These are phyloP conservation scores for Amphipyra berbera DNA, from an alignment of 2,888 invertebrate species.

Conservation along the genomic window DNA sequence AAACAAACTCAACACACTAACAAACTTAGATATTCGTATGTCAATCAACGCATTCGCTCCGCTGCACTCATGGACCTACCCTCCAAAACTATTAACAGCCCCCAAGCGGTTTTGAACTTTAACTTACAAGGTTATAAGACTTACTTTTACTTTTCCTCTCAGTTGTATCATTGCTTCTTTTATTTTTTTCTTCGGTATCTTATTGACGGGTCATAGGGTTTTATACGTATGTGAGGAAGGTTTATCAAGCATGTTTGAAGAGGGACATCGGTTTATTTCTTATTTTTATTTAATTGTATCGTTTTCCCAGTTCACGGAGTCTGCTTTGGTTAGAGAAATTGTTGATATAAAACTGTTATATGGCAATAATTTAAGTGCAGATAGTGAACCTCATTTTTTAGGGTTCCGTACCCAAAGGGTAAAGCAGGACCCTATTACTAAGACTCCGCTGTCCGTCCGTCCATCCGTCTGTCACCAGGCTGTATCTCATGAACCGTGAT, in stretches of 20 bases:
- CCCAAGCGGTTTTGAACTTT: slow-evolving; percentile 45
- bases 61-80: slow-evolving; percentile 33
- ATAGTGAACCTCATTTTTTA: too few species aligned
- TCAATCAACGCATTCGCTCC: slow-evolving; percentile 51
- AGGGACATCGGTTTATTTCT: neutral
- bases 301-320: too few species aligned
- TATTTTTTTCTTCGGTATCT: slow-evolving; percentile 49
- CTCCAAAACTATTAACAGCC: slow-evolving; percentile 39
- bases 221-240: slow-evolving; percentile 16
- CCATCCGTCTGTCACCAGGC: too few species aligned
- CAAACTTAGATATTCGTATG: slow-evolving; percentile 39
- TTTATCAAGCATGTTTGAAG: slow-evolving; percentile 29
- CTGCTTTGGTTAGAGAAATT: too few species aligned
- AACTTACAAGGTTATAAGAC: slow-evolving; percentile 15
- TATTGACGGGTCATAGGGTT: slow-evolving; percentile 37
- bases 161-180: slow-evolving; percentile 44
- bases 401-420: too few species aligned
- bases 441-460: too few species aligned
- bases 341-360: too few species aligned
- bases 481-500: too few species aligned
- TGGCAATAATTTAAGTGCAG: too few species aligned
- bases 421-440: too few species aligned
- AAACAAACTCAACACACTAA: slow-evolving; percentile 20
- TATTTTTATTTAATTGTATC: too few species aligned
- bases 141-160: slow-evolving; percentile 27